A percentile compares a stretch with the other conserved stretches of the same genome.
phyloP scores from a whole-genome alignment of 92 coral and sea anemone genomes.

The Heliopora coerulea region DNA sequence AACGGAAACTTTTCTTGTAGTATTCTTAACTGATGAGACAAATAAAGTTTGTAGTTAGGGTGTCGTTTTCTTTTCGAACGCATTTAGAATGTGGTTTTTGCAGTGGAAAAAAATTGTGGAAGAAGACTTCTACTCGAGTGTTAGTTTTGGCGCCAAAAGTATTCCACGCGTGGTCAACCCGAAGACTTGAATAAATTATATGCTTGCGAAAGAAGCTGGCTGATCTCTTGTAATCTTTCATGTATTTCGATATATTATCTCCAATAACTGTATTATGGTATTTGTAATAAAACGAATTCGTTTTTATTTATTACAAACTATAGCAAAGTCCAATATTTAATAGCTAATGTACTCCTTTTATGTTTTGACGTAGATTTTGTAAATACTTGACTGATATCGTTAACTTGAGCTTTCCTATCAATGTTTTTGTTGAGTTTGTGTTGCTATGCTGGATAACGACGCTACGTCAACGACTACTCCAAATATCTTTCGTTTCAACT shows the following conservation, averaged over 20 bases:
- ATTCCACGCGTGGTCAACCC: slow-evolving; percentile 28
- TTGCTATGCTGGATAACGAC: neutral
- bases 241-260: too few species aligned
- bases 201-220: too few species aligned
- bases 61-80: slow-evolving; percentile 5
- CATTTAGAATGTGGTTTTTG: neutral
- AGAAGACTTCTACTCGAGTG: neutral
- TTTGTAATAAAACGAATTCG: too few species aligned
- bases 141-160: slow-evolving; percentile 39
- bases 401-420: neutral
- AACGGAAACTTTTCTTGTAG: slow-evolving; percentile 73
- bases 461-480: neutral
- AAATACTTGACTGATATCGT: too few species aligned
- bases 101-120: too few species aligned
- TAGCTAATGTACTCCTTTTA: too few species aligned
- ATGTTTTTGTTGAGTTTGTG: neutral
- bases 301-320: too few species aligned
- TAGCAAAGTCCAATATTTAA: too few species aligned
- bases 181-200: neutral
- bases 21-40: slow-evolving; percentile 54
- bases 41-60: slow-evolving; percentile 54
- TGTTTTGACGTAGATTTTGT: too few species aligned
- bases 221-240: too few species aligned
- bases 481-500: neutral
- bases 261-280: too few species aligned